Evolutionary conservation across 2,888 invertebrate species (phyloP).

Genomic region (Drosophila picticornis): DNA sequence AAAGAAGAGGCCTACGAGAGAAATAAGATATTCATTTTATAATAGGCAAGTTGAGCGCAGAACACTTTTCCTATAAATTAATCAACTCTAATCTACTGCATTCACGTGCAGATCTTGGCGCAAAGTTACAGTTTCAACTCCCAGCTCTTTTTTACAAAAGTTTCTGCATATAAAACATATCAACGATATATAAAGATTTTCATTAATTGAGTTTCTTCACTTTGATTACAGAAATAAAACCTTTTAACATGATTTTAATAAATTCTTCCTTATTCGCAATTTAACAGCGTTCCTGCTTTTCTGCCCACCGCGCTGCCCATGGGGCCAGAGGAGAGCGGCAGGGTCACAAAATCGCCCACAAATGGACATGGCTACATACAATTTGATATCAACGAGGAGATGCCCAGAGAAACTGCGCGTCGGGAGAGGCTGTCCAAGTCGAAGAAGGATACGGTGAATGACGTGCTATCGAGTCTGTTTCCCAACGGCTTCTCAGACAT

Average conservation of each 20-base stretch:
- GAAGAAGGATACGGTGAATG: constrained; percentile 75
- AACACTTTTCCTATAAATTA: neutral
- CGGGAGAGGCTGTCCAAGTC: constrained; percentile 14
- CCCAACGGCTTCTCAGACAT: constrained; percentile 83
- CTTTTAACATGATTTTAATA: neutral
- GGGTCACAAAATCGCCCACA: constrained; percentile 31
- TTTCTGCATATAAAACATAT: neutral
- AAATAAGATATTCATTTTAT: neutral
- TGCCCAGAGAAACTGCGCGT: constrained; percentile 37
- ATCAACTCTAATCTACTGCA: no score
- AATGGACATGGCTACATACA: constrained; percentile 80
- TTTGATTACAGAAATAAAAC: neutral
- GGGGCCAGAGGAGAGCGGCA: constrained; percentile 1
- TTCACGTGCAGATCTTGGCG: no score
- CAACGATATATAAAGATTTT: neutral
- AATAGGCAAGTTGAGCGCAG: neutral
- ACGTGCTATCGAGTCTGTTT: constrained; percentile 80
- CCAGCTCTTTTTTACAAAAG: neutral
- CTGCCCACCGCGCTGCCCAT: constrained; percentile 45
- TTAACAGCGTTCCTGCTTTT: constrained; percentile 51
- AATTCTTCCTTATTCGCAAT: neutral
- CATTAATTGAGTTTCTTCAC: neutral
- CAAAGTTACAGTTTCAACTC: no score
- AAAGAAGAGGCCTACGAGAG: neutral
- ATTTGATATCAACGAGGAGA: constrained; percentile 73